Evolutionary conservation across 2,797 vertebrate genomes (phyloP).

Genomic region (Poecilia gillii): DNA sequence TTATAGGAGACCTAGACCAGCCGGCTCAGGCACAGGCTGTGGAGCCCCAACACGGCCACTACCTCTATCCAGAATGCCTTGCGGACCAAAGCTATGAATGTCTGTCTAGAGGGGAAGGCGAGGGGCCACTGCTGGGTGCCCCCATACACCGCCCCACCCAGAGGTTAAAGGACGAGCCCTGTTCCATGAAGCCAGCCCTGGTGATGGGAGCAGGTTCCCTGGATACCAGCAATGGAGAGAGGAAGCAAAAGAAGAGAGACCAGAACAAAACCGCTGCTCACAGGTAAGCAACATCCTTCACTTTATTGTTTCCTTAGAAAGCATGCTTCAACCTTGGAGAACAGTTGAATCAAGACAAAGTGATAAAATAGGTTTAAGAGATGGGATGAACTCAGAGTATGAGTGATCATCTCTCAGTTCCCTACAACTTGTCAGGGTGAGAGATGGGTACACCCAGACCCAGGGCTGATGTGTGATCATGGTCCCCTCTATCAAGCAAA

Average conservation of each 20-base stretch:
- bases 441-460: neutral
- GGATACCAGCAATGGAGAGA: constrained; percentile 80
- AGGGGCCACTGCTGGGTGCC: constrained; percentile 66
- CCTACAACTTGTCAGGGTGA: neutral
- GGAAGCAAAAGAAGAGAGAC: constrained; percentile 94
- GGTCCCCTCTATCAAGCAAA: neutral
- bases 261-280: constrained; percentile 94
- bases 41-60: constrained; percentile 82
- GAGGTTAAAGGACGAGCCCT: constrained; percentile 82
- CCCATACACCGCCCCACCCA: constrained; percentile 75
- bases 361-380: neutral
- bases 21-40: constrained; percentile 76
- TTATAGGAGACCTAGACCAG: constrained; percentile 82
- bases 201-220: constrained; percentile 62
- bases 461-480: neutral
- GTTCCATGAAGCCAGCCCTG: constrained; percentile 75
- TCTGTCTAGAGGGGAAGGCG: constrained; percentile 82
- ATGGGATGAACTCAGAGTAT: neutral
- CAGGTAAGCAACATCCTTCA: constrained; percentile 68
- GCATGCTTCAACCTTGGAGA: neutral
- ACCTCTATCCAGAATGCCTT: constrained; percentile 87
- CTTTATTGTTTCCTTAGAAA: neutral
- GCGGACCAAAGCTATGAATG: constrained; percentile 85
- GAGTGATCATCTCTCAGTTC: neutral
- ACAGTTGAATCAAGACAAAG: neutral